Conservation (phyloP, 2,888 invertebrate genomes). For the Dascillus cervinus region DNA sequence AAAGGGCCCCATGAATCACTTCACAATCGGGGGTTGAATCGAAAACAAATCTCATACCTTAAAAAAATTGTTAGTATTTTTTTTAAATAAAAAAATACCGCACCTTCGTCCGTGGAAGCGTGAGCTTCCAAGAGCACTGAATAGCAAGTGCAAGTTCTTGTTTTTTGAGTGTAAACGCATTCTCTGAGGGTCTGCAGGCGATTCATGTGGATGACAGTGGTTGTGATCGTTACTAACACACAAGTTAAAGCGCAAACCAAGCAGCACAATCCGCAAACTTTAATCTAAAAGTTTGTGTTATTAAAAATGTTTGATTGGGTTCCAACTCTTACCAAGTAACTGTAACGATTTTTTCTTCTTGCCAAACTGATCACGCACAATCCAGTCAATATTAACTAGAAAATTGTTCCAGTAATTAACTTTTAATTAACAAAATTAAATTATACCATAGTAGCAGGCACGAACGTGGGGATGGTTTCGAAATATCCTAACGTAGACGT, state of each 20-base stretch:
- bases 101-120: conserved; percentile 53
- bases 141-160: conserved; percentile 72
- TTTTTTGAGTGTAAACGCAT: conserved; percentile 76
- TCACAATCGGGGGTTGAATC: conserved; percentile 82
- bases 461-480: conserved; percentile 92
- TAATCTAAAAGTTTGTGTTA: conserved; percentile 55
- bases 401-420: conserved; percentile 1
- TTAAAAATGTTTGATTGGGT: not conserved
- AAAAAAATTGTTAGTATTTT: conserved; percentile 9
- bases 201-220: conserved; percentile 87
- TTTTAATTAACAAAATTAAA: conserved; percentile 2
- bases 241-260: conserved; percentile 80
- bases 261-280: conserved; percentile 82
- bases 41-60: conserved; percentile 72
- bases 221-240: conserved; percentile 82
- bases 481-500: conserved; percentile 71
- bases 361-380: conserved; percentile 81
- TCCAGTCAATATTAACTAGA: conserved; percentile 67
- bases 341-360: conserved; percentile 74
- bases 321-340: conserved; percentile 69
- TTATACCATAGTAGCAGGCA: conserved; percentile 79
- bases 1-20: conserved; percentile 83
- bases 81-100: conserved; percentile 9
- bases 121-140: conserved; percentile 63
- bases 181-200: conserved; percentile 78